Base-by-base conservation (phyloP, 2,888 invertebrate species). In the Hypsopygia costalis region DNA sequence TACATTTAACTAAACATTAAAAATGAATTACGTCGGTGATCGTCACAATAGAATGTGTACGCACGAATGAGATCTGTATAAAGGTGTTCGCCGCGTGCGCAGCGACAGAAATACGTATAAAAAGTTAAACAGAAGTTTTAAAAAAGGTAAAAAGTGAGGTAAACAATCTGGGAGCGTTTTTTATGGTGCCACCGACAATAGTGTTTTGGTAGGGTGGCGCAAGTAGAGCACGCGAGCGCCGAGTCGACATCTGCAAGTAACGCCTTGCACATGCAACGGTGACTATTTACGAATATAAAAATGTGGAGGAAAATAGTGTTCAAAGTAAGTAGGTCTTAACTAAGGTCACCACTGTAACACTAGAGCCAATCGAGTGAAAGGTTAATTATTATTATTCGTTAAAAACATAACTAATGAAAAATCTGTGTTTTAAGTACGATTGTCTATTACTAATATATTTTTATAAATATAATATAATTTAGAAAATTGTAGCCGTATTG, bases 71-170 rank as follows among this genome's bases (percentile, higher is more conserved):
- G 67, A 63, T 58, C 58, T 62, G 57, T 73, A 70, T 72, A 82
- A 75, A 75, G 71, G 70, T 66, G 60, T 64, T 57, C 47, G 82
- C 80, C 80, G 81, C 82, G 81, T 77, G 82, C 77, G 78, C 74
- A 55, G 55, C 75, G 77, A 78, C 80, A 69, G 75, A 83, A 82
- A 81, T 81, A 78, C 69, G 55, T 62, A 70, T 67, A 83, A 82
- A 51, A 83, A 79, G 63, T 62, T 63, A 66, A 78, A 80, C 75
- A 77, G 74, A 69, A 78, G 75, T 79, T 80, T 69, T 62, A 81
- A 78, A 82, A 86, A 88, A 86, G 70, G 72, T 83, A 85, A 85
- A 87, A 87, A 82, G 78, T 82, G 86, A 81, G 80, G 86, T 87
- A 87, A 87, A 88, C 83, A 87, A 85, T 81, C 78, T 73, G 81